Percentiles rank a stretch among this genome's conserved stretches.
These are phyloP conservation scores for Patella ulyssiponensis DNA, from an alignment of 2,888 invertebrate genomes.

Conservation along the genomic window DNA sequence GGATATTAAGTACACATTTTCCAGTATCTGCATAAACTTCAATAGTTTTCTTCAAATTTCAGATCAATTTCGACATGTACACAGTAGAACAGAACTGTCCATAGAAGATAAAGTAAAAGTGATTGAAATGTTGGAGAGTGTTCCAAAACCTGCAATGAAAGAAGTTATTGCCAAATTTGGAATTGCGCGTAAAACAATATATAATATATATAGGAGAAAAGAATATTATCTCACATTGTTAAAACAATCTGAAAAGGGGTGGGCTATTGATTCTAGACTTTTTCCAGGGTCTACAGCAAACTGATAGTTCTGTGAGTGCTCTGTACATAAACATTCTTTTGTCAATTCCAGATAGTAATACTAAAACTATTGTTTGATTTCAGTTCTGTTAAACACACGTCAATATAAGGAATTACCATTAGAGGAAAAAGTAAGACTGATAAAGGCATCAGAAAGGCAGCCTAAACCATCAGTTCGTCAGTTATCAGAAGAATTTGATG, in stretches of 20 bases:
- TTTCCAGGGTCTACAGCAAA: too few species aligned
- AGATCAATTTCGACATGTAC: too few species aligned
- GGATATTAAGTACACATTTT: too few species aligned
- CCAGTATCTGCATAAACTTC: too few species aligned
- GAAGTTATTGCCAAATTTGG: background rate
- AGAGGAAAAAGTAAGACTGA: background rate
- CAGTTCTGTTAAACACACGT: constrained; percentile 6
- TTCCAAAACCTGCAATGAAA: background rate
- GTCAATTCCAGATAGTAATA: background rate
- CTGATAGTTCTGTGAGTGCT: too few species aligned
- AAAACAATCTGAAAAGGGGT: too few species aligned
- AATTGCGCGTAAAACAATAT: constrained; percentile 4
- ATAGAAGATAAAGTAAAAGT: constrained; percentile 4
- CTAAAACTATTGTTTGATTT: background rate
- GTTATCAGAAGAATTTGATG: constrained; percentile 1
- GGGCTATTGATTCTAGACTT: too few species aligned
- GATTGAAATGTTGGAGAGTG: background rate
- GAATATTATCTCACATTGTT: background rate
- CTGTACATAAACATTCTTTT: too few species aligned
- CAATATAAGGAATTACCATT: constrained; percentile 10
- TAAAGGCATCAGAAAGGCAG: background rate
- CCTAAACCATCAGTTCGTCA: constrained; percentile 3
- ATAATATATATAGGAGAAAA: background rate
- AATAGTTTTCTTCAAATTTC: too few species aligned
- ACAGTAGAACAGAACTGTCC: background rate